Base-by-base conservation (phyloP, 2,113 vertebrate species). In the Oncorhynchus tshawytscha region DNA sequence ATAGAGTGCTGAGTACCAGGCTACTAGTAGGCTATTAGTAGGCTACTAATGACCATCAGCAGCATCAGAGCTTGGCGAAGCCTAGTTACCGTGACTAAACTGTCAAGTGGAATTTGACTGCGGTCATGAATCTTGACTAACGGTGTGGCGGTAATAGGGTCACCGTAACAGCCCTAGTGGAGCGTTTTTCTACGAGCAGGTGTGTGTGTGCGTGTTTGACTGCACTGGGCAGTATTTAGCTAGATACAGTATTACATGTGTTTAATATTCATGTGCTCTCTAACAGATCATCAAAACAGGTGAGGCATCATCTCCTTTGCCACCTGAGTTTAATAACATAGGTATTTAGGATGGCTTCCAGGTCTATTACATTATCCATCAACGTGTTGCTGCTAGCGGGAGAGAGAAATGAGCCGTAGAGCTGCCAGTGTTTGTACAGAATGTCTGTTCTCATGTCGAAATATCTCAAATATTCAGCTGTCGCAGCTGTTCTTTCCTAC, bases 341-440 rank as follows among this genome's bases (percentile, higher is more conserved):
- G 0, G 0, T 73, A 29, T 67, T 24, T 25, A 11, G 8, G 71
- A 74, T 76, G 57, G 5, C 9, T 4, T 77, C 71, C 64, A 79
- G 72, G 68, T 79, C 78, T 79, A 57, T 81, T 85, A 80, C 25
- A 16, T 79, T 77, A 83, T n/a, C 1, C 34, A 51, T 59, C 22
- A 13, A 68, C 48, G 34, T 45, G 39, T 45, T 69, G 9, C 0
- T 79, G 68, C 11, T 1, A 11, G 39, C 2, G 2, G 9, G 75
- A 74, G 51, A 74, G 31, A 77, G 81, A 20, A 70, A 60, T 9
- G 71, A 0, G 39, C 9, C 9, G 9, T 45, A 45, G 39, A 45
- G 39, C 39, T 45, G 39, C 9, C 59, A 70, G 13, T 70, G 82
- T 74, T 72, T 72, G 34, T 22, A 0, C 11, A 31, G 22, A 83